Percentiles rank a stretch among this genome's conserved stretches.
phyloP scores from a whole-genome alignment of 2,113 vertebrate species.

The Glaucidium brasilianum region DNA sequence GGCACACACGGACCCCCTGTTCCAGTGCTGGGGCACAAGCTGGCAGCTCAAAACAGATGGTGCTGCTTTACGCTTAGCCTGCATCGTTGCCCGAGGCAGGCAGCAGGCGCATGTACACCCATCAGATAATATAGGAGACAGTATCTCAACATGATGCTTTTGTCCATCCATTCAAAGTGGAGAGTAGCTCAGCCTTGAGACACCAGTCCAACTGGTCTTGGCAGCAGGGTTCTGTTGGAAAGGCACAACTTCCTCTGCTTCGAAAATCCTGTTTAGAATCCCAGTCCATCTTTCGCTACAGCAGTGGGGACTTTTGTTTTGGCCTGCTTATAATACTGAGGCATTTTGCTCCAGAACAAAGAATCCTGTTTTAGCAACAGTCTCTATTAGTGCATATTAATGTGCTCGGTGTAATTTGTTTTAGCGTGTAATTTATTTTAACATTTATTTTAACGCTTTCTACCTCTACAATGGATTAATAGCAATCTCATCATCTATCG shows the following conservation, averaged over 20 bases:
- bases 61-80: not conserved
- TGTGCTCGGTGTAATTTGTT: constrained; percentile 15
- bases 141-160: not conserved
- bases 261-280: constrained; percentile 7
- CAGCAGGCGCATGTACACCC: not conserved
- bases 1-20: fast-evolving
- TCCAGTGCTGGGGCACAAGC: not conserved
- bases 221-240: not conserved
- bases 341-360: constrained; percentile 51
- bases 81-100: not conserved
- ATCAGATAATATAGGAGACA: not conserved
- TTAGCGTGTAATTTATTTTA: constrained; percentile 39
- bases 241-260: not conserved
- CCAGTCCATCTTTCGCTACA: not conserved
- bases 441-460: constrained; percentile 32
- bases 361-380: constrained; percentile 39
- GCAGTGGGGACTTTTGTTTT: constrained; percentile 24
- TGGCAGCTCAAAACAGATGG: constrained; percentile 32
- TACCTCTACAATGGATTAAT: not conserved
- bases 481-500: not conserved
- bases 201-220: not conserved
- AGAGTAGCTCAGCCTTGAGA: not conserved
- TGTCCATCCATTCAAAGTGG: not conserved
- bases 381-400: constrained; percentile 36
- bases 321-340: constrained; percentile 3